Base-by-base conservation (phyloP, 2,888 invertebrate species). In the Phania funesta region DNA sequence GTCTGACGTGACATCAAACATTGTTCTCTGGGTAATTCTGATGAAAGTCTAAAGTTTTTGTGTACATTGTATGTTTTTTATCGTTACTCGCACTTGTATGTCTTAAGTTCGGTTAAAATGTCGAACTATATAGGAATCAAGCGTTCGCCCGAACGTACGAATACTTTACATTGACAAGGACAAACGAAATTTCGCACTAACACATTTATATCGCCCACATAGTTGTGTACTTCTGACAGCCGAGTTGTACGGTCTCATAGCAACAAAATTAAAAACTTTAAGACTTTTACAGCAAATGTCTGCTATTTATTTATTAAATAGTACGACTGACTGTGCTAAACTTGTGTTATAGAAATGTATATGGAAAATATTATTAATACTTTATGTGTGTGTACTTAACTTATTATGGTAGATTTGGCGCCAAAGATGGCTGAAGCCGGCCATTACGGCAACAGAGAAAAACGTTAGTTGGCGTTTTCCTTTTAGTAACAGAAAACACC, bases 321-420 rank as follows among this genome's bases (percentile, higher is more conserved):
- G 18, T 60, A 71, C 38, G 29, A 56, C 11, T 35, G 46, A n/a
- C n/a, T 26, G 26, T 56, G 44, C 56, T 67, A 60, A 67, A 50
- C 29, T 60, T 76, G 58, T 67, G 58, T 41, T 50, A 76, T 7
- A 56, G 41, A 48, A 56, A 65, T 18, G n/a, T n/a, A 50, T 29
- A 52, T 1, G 2, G 20, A 32, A 38, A 56, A 20, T 29, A 81
- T n/a, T n/a, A 76, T 75, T 76, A 70, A 78, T 74, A 78, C 56
- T 73, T 74, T 80, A 74, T 70, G 70, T 82, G 70, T 82, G 65
- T 56, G 29, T 74, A 84, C 83, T 83, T 54, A 80, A 84, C 83
- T 83, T 84, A 84, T 85, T 84, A 79, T 84, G 67, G 62, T 75
- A 62, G 48, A 29, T 80, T 82, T 84, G 83, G 83, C 80, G 81